These are phyloP conservation scores for Musca domestica DNA, from an alignment of 1,140 invertebrate species.

Conservation along the genomic window DNA sequence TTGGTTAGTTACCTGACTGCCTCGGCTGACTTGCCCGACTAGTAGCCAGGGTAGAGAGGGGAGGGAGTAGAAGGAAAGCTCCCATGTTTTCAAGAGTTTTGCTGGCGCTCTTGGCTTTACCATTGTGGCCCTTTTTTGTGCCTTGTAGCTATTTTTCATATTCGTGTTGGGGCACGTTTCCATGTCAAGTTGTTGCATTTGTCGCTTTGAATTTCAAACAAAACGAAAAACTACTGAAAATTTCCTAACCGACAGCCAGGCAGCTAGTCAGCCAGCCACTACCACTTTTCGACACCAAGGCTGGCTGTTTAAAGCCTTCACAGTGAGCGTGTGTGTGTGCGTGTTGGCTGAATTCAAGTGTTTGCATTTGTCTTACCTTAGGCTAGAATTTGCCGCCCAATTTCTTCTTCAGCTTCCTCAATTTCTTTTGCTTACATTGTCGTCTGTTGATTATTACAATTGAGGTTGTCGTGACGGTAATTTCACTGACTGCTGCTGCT, in stretches of 20 bases:
- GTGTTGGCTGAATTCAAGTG: not conserved
- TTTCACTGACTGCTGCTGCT: too few relatives aligned
- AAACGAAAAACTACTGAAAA: too few relatives aligned
- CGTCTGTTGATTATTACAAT: not conserved
- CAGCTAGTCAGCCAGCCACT: not conserved
- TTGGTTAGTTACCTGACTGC: not conserved
- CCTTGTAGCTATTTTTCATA: conserved; percentile 18
- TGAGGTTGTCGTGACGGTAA: too few relatives aligned
- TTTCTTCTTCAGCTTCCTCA: not conserved
- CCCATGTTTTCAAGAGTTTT: too few relatives aligned
- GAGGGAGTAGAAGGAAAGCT: too few relatives aligned
- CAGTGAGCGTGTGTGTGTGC: not conserved
- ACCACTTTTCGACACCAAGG: too few relatives aligned
- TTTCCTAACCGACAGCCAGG: too few relatives aligned
- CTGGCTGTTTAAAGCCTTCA: not conserved
- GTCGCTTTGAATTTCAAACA: conserved; percentile 11
- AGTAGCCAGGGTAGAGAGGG: not conserved
- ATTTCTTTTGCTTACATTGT: not conserved
- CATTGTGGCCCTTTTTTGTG: not conserved
- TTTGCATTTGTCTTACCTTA: not conserved
- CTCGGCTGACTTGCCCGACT: not conserved
- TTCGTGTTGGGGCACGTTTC: conserved; percentile 20
- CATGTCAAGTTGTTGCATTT: conserved; percentile 22
- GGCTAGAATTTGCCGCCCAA: conserved; percentile 7
- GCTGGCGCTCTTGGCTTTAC: not conserved